Conservation (phyloP, 1,140 invertebrate species). For the Arctopsyche grandis region DNA sequence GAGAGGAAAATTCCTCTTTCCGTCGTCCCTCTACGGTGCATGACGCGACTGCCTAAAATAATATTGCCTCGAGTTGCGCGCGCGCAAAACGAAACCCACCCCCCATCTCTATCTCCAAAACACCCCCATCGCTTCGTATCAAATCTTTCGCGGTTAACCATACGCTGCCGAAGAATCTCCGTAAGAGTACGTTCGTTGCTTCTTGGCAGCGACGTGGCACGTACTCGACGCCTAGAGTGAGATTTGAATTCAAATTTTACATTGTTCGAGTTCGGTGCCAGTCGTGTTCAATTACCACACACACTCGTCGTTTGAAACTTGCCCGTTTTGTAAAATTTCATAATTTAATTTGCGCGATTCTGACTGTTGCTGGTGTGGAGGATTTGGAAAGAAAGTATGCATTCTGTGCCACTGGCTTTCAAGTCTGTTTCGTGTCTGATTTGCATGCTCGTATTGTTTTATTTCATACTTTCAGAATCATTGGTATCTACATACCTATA, state of each 20-base stretch:
- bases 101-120: not conserved
- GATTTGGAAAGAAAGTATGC: too few relatives aligned
- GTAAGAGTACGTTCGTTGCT: not conserved
- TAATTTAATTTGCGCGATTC: too few relatives aligned
- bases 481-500: too few relatives aligned
- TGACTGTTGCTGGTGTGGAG: too few relatives aligned
- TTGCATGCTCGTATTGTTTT: too few relatives aligned
- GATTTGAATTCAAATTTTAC: conserved; percentile 54
- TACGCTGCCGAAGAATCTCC: conserved; percentile 31
- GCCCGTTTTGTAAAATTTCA: too few relatives aligned
- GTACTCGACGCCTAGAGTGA: conserved; percentile 44
- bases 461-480: too few relatives aligned
- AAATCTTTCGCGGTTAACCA: conserved; percentile 46
- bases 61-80: conserved; percentile 26
- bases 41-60: conserved; percentile 47
- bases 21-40: conserved; percentile 33
- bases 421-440: too few relatives aligned
- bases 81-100: not conserved
- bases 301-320: too few relatives aligned
- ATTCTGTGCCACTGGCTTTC: too few relatives aligned
- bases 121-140: conserved; percentile 24
- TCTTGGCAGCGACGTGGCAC: conserved; percentile 29
- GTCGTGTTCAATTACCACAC: not conserved
- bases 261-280: conserved; percentile 34
- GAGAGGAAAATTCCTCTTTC: conserved; percentile 46